Evolutionary conservation across 1,140 invertebrate species (phyloP).

Genomic region (Subanguina moxae): DNA sequence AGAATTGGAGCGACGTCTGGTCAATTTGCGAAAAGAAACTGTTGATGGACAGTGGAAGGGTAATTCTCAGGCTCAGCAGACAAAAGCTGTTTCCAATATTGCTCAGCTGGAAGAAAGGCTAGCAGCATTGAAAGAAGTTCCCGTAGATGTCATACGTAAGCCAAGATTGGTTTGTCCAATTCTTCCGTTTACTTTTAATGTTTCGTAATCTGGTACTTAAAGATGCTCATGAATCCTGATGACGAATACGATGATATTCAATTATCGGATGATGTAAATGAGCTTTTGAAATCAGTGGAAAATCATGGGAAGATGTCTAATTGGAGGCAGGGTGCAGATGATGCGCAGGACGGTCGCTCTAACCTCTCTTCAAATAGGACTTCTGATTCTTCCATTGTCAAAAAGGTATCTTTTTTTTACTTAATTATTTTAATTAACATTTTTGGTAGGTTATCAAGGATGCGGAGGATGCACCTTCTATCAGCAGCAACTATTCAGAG

Average conservation of each 20-base stretch:
- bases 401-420: not conserved
- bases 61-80: too few relatives aligned
- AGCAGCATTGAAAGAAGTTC: conserved; percentile 19
- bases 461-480: conserved; percentile 7
- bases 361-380: not conserved
- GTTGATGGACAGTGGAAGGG: too few relatives aligned
- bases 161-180: conserved; percentile 18
- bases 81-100: not conserved
- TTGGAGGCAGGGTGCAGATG: not conserved
- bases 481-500: conserved; percentile 6
- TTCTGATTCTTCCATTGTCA: conserved; percentile 4
- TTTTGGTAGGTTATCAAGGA: conserved; percentile 3
- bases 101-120: conserved; percentile 22
- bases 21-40: too few relatives aligned
- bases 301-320: not conserved
- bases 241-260: not conserved
- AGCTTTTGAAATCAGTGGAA: not conserved
- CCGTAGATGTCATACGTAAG: conserved; percentile 19
- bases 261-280: conserved; percentile 2
- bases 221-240: not conserved
- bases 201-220: not conserved
- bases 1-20: too few relatives aligned
- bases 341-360: not conserved
- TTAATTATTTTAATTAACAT: conserved; percentile 1
- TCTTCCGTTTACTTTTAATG: too few relatives aligned